A percentile compares a stretch with the other conserved stretches of the same genome.
Evolutionary conservation across 2,888 invertebrate genomes (phyloP).

Genomic region (Thera britannica): DNA sequence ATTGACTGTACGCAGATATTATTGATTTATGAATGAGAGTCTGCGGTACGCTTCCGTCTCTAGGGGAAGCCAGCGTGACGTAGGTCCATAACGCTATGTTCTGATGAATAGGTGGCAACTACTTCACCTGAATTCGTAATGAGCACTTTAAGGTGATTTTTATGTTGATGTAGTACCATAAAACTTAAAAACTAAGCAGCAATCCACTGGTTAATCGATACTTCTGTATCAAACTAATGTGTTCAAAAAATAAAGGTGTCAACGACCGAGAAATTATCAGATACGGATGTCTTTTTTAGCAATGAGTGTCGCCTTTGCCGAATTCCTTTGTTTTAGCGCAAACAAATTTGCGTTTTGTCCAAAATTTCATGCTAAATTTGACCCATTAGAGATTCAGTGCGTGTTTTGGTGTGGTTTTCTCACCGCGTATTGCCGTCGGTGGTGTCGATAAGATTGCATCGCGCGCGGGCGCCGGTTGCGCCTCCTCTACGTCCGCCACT

Average conservation of each 20-base stretch:
- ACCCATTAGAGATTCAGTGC: constrained; percentile 66
- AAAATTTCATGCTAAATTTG: constrained; percentile 57
- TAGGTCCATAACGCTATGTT: constrained; percentile 25
- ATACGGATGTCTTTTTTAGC: constrained; percentile 11
- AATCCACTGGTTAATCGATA: neutral
- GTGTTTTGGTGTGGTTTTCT: constrained; percentile 71
- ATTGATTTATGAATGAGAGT: constrained; percentile 61
- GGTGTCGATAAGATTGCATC: constrained; percentile 71
- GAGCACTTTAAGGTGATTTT: constrained; percentile 23
- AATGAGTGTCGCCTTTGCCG: constrained; percentile 21
- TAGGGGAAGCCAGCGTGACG: constrained; percentile 41
- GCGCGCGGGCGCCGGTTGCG: constrained; percentile 71
- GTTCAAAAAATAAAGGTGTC: constrained; percentile 13
- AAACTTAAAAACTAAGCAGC: neutral
- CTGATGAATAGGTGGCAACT: constrained; percentile 32
- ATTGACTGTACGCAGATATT: constrained; percentile 64
- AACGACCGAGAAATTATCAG: constrained; percentile 26
- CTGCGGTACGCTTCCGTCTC: constrained; percentile 47
- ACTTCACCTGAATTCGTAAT: constrained; percentile 36
- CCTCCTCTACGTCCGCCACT: constrained; percentile 67
- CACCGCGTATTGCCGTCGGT: constrained; percentile 55
- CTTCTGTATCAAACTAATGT: neutral
- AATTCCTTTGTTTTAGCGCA: constrained; percentile 23
- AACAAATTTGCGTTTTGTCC: constrained; percentile 35
- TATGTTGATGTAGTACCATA: constrained; percentile 10